Evolutionary conservation across 2,888 invertebrate genomes (phyloP).

Genomic region (Chloroclystis v-ata): DNA sequence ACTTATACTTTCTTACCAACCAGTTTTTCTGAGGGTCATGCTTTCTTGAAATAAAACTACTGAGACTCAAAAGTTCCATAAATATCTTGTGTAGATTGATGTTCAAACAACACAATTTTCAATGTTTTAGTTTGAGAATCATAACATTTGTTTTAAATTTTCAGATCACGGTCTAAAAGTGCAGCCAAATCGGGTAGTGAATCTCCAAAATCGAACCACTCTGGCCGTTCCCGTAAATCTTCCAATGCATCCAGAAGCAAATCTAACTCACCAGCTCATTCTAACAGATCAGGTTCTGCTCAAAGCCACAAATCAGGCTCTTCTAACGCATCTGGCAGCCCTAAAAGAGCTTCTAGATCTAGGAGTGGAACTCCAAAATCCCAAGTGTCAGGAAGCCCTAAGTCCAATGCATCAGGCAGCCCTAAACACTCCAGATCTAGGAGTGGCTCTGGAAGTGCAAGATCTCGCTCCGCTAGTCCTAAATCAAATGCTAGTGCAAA

Average conservation of each 20-base stretch:
- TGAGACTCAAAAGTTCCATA: neutral
- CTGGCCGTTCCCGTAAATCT: conserved; percentile 54
- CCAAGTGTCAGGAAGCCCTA: conserved; percentile 61
- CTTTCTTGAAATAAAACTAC: no score
- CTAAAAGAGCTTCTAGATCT: conserved; percentile 59
- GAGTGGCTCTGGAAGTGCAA: conserved; percentile 56
- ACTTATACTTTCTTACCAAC: no score
- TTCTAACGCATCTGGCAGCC: conserved; percentile 62
- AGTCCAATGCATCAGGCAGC: conserved; percentile 56
- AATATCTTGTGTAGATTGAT: no score
- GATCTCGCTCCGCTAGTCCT: conserved; percentile 53
- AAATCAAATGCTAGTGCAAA: conserved; percentile 56
- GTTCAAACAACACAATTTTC: no score
- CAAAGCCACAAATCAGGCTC: conserved; percentile 48
- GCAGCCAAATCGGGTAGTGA: conserved; percentile 61
- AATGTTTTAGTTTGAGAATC: no score
- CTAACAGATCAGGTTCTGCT: conserved; percentile 63
- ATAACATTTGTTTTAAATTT: conserved; percentile 19
- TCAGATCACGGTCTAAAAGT: conserved; percentile 63
- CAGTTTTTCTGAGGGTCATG: no score
- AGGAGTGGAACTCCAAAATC: conserved; percentile 61
- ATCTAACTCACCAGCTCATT: conserved; percentile 64
- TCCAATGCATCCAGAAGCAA: conserved; percentile 65
- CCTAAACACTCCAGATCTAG: conserved; percentile 61
- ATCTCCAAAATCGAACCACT: conserved; percentile 63